Evolutionary conservation across 1,140 invertebrate species (phyloP), one percentile per base, ranked within the genome.

Genomic region (Drosophila chauvacae): DNA sequence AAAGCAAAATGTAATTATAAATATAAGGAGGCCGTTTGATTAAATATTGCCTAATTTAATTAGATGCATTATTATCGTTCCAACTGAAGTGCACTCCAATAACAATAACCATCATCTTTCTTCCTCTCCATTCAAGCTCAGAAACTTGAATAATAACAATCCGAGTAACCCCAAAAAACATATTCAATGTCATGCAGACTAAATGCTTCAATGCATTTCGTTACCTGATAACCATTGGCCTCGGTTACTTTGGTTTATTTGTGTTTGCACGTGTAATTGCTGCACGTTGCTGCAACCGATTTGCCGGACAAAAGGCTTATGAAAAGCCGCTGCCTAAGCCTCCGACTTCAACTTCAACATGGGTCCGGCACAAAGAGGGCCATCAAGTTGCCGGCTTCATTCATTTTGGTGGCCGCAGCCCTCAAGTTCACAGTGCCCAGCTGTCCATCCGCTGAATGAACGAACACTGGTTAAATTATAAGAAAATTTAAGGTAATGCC

Each of bases 391-490:
- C 66, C 53, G 28, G 44, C 53, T 47, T 60, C 47, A 45, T 51
- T 59, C 70, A 68, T 71, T 50, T 70, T 42, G 68, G 41, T 33
- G 69, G 39, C 56, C 68, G 60, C 16, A 44, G 56, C 47, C 66
- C 77, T 72, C 77, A 84, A 85, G 77, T 84, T 80, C 77, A 83
- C 76, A 68, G 48, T 57, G 57, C 47, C 56, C 48, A 72, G 62
- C 56, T 51, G 41, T 53, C 18, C 28, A 60, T 28, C 4, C 42
- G 35, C 16, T 37, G 10, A 63, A 33, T 47, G 28, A 28, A 64
- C 45, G 28, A n/a, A 69, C 62, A 51, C 7, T 69, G 66, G 20
- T 11, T 33, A 4, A n/a, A 41, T 3, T 13, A 13, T 10, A 48
- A 16, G 4, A 20, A n/a, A n/a, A n/a, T 26, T 3, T 2, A 26